Base-by-base conservation (phyloP, 2,888 invertebrate species). In the Cepaea hortensis region DNA sequence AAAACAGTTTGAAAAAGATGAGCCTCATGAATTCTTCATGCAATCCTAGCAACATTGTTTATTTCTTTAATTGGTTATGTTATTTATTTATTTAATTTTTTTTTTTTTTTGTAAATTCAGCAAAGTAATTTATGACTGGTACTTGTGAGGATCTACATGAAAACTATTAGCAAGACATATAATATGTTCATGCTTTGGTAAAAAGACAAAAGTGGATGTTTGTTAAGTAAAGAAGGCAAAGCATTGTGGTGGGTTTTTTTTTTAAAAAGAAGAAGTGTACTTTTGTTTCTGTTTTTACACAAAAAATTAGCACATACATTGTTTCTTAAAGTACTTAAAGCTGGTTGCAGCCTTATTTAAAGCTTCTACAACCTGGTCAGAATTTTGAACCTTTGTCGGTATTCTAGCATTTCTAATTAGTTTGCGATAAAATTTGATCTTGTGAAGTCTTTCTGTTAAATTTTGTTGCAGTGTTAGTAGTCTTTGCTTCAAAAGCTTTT, bases 1-100 rank as follows among this genome's bases (percentile, higher is more conserved):
- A 95, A 99, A 98, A 96, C 97, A 98, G 96, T 94, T 94, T 91
- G 94, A 94, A 92, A 94, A 94, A 91, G 93, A 93, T 88, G 91
- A 91, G 91, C 88, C 91, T 91, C 84, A 82, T 86, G 92, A 92
- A 88, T 92, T 91, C 91, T 93, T 91, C 90, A 91, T 93, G 91
- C 92, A 92, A 92, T 93, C 87, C 75, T 87, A 87, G 87, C 91
- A 91, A 89, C 85, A 70, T 86, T 82, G 81, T 86, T 86, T 35
- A 62, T 79, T 79, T 79, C 61, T 13, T 79, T 62, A 79, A 62
- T 62, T 79, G 46, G 6, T 82, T 75, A 68, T 62, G 23, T 68
- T 23, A 80, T 76, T 46, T 15, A 23, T 70, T 65, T 13, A 48
- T 20, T 48, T 48, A n/a, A 75, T 23, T 73, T n/a, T 70, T 77